A percentile compares a stretch with the other conserved stretches of the same genome.
phyloP scores from a whole-genome alignment of 1,140 invertebrate species.

The Lerema accius region DNA sequence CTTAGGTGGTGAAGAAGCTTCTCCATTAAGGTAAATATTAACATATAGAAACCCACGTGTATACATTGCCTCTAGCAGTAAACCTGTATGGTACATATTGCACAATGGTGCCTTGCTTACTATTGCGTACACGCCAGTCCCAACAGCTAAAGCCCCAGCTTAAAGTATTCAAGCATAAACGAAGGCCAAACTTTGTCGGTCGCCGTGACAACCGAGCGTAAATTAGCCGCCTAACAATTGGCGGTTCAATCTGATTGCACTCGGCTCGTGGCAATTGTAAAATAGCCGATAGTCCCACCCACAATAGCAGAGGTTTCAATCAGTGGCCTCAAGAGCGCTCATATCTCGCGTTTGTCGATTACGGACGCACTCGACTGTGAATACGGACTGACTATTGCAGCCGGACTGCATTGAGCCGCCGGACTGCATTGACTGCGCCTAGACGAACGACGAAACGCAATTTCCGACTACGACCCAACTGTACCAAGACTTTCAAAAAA shows the following conservation, averaged over 20 bases:
- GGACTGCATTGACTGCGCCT: background rate
- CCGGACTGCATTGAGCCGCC: constrained; percentile 1
- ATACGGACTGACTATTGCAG: background rate
- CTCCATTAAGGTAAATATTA: too few species aligned
- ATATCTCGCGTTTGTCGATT: constrained; percentile 28
- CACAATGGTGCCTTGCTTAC: too few species aligned
- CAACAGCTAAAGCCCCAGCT: too few species aligned
- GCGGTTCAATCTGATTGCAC: constrained; percentile 26
- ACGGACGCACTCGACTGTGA: constrained; percentile 17
- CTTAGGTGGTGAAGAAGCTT: too few species aligned
- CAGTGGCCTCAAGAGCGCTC: constrained; percentile 24
- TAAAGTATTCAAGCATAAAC: background rate
- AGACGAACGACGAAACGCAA: constrained; percentile 2
- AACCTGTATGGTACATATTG: too few species aligned
- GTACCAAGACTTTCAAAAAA: too few species aligned
- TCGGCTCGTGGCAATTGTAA: constrained; percentile 29
- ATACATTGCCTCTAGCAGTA: too few species aligned
- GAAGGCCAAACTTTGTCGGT: constrained; percentile 5
- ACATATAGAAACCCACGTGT: too few species aligned
- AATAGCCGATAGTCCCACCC: constrained; percentile 21
- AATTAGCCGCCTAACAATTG: constrained; percentile 15
- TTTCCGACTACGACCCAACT: background rate
- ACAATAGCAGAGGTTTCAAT: constrained; percentile 27
- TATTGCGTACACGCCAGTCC: too few species aligned
- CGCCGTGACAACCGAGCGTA: constrained; percentile 22